Percentiles rank a stretch among this genome's conserved stretches.
Conservation (phyloP, 1,140 invertebrate genomes). For the Schmidtea mediterranea region DNA sequence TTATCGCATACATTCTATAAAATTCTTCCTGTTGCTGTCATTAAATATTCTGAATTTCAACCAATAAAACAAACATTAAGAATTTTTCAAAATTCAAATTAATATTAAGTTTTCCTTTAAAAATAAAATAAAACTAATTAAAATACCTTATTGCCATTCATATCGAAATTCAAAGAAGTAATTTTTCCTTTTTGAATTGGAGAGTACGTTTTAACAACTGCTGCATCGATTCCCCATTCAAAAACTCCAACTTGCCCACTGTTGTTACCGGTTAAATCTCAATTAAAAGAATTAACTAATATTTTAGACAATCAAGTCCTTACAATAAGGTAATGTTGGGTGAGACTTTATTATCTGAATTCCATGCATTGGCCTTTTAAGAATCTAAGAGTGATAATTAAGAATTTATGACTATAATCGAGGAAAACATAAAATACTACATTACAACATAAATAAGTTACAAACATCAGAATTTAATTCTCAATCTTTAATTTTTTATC, state of each 20-base stretch:
- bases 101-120: not conserved
- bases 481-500: too few species aligned
- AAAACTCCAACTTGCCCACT: constrained; percentile 87
- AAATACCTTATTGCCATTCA: constrained; percentile 64
- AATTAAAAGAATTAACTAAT: constrained; percentile 10
- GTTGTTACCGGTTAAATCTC: constrained; percentile 74
- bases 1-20: too few species aligned
- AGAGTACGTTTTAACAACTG: constrained; percentile 57
- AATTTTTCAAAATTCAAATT: not conserved
- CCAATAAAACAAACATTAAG: too few species aligned
- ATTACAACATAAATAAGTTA: too few species aligned
- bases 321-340: constrained; percentile 52
- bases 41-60: too few species aligned
- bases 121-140: not conserved
- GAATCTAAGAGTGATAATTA: constrained; percentile 24
- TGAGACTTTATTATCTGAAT: constrained; percentile 78
- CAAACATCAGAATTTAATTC: too few species aligned
- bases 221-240: constrained; percentile 80
- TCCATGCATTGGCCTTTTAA: constrained; percentile 46
- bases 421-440: too few species aligned
- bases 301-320: constrained; percentile 39
- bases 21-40: too few species aligned
- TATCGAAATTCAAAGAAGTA: constrained; percentile 66
- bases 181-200: constrained; percentile 79
- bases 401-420: constrained; percentile 1